Conservation (phyloP, 2,888 invertebrate genomes). For the Caenorhabditis sp. region DNA sequence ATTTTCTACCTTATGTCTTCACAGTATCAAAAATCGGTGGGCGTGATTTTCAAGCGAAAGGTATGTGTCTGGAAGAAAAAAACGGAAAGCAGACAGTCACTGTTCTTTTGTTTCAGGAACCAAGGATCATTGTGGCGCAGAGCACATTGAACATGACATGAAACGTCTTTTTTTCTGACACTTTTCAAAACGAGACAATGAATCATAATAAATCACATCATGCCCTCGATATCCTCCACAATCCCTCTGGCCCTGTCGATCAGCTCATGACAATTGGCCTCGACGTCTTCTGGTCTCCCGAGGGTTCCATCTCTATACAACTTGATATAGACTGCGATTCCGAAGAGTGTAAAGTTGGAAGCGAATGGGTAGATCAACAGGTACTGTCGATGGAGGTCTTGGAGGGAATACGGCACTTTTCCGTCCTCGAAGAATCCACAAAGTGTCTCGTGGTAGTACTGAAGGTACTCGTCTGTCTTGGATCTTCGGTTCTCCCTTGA, state of each 20-base stretch:
- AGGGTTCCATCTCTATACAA: slow-evolving; percentile 54
- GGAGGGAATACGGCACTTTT: slow-evolving; percentile 22
- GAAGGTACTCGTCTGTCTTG: slow-evolving; percentile 2
- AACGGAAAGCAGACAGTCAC: no score
- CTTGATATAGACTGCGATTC: slow-evolving; percentile 46
- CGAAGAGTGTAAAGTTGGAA: slow-evolving; percentile 52
- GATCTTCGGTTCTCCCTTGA: slow-evolving; percentile 1
- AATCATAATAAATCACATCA: neutral
- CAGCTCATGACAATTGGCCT: slow-evolving; percentile 24
- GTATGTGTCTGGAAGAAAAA: neutral
- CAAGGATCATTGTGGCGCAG: slow-evolving; percentile 12
- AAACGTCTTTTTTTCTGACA: neutral
- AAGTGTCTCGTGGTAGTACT: slow-evolving; percentile 22
- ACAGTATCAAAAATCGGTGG: slow-evolving; percentile 5
- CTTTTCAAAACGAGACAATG: no score
- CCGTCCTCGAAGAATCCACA: slow-evolving; percentile 10
- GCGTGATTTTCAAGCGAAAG: slow-evolving; percentile 1
- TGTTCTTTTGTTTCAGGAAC: slow-evolving; percentile 13
- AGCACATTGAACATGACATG: slow-evolving; percentile 5
- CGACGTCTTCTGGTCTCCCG: slow-evolving; percentile 7
- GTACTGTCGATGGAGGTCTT: slow-evolving; percentile 35
- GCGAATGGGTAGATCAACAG: slow-evolving; percentile 25
- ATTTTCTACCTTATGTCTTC: slow-evolving; percentile 27
- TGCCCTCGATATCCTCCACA: slow-evolving; percentile 53
- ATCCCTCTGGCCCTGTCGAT: slow-evolving; percentile 44